Conservation (phyloP, 1,140 invertebrate genomes). For the Trachymyrmex cornetzi region DNA sequence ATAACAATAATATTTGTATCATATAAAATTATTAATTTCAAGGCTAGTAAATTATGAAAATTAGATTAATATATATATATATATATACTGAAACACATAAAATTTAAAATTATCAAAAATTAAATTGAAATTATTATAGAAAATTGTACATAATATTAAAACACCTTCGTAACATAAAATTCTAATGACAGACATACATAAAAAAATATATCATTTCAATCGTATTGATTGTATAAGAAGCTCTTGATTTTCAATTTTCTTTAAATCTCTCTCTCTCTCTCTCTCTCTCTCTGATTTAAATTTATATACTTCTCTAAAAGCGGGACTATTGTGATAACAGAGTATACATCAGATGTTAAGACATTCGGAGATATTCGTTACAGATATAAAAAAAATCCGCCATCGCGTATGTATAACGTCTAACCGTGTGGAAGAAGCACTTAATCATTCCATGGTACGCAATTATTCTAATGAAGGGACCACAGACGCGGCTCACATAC, state of each 20-base stretch:
- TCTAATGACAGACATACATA: not conserved
- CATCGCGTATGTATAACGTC: constrained; percentile 51
- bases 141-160: not conserved
- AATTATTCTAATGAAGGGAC: constrained; percentile 77
- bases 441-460: constrained; percentile 74
- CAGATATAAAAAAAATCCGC: constrained; percentile 19
- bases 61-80: not conserved
- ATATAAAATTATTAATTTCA: not conserved
- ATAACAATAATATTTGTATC: not conserved
- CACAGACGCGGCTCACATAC: constrained; percentile 71
- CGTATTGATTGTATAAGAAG: not conserved
- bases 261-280: too few species aligned
- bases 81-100: too few species aligned
- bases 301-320: not conserved
- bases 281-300: constrained; percentile 8
- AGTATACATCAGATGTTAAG: not conserved
- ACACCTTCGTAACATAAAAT: not conserved
- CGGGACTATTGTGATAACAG: not conserved
- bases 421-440: constrained; percentile 64
- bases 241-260: not conserved
- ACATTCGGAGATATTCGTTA: not conserved
- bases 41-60: not conserved
- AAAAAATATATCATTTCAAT: not conserved
- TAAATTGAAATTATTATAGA: not conserved
- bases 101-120: not conserved